Base-by-base conservation (phyloP, 2,113 vertebrate species). In the Alectura lathami region DNA sequence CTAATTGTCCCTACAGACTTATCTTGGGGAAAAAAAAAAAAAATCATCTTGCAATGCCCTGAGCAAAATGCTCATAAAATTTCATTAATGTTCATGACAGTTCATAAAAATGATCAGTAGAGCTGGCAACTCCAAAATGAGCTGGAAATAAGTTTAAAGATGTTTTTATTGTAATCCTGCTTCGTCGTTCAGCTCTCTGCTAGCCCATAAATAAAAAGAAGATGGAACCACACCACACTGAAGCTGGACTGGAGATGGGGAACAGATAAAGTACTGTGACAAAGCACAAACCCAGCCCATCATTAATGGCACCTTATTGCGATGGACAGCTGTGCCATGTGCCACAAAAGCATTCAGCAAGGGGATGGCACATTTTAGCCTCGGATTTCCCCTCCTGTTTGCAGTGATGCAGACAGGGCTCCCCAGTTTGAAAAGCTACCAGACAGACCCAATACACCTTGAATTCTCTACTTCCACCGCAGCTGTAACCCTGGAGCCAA, bases 61-160 rank as follows among this genome's bases (percentile, higher is more conserved):
- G 13, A 95, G 94, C 67, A 89, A 97, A 96, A 96, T 17, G 56
- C 89, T 88, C 89, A 82, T 93, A 93, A 97, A 94, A 89, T 78
- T 86, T 93, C 95, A 95, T 93, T 97, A 91, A 60, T 29, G 86
- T 79, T 93, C 91, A 43, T 81, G 94, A 96, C 56, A 60, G 88
- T 72, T 93, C 89, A 90, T 96, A 96, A 96, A 95, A 94, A 97
- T 93, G 89, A 95, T 88, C 96, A 89, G 83, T 81, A 54, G 94
- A 83, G 80, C 68, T 81, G 94, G 92, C 67, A 95, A 93, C 86
- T 96, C 91, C 94, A 96, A 94, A 93, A 96, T 63, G 74, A 94
- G 86, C 81, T 93, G 70, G 91, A 93, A 97, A 91, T 93, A 91
- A 96, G 95, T 73, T 93, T 90, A 92, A 96, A 96, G 94, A 94